A percentile compares a stretch with the other conserved stretches of the same genome.
phyloP scores from a whole-genome alignment of 2,888 invertebrate species.

The Metalampra italica region DNA sequence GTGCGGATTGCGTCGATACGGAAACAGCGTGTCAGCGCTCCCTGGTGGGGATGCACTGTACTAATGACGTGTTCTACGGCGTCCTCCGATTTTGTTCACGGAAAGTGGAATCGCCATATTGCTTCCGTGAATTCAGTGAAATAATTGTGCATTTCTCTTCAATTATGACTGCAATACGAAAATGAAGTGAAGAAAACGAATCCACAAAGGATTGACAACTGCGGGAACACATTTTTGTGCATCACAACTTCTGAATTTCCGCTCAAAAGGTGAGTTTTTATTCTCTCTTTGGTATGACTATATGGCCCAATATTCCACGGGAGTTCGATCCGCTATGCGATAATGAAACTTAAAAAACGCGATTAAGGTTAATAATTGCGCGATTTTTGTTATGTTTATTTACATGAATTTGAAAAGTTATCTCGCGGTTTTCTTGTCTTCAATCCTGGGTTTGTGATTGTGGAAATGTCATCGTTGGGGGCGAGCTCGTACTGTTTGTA shows the following conservation, averaged over 20 bases:
- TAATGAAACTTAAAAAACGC: conserved; percentile 80
- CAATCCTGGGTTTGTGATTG: conserved; percentile 45
- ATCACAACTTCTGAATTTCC: conserved; percentile 42
- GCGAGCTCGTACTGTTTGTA: conserved; percentile 51
- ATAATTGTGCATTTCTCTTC: conserved; percentile 71
- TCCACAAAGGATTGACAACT: conserved; percentile 46
- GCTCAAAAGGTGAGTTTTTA: conserved; percentile 73
- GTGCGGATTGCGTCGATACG: conserved; percentile 58
- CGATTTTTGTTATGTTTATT: conserved; percentile 80
- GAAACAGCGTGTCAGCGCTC: conserved; percentile 53
- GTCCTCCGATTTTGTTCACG: conserved; percentile 77
- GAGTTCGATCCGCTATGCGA: conserved; percentile 80
- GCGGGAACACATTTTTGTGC: conserved; percentile 48
- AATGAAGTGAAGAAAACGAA: conserved; percentile 68
- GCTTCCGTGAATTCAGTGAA: conserved; percentile 75
- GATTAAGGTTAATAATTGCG: conserved; percentile 80
- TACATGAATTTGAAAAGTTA: conserved; percentile 78
- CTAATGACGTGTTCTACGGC: conserved; percentile 75
- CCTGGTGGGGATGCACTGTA: conserved; percentile 72
- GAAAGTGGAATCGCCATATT: conserved; percentile 77
- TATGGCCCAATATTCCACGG: conserved; percentile 80
- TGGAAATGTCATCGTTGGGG: conserved; percentile 42
- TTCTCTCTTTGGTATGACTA: conserved; percentile 75
- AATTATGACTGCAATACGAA: conserved; percentile 74
- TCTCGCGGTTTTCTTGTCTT: conserved; percentile 71